These are phyloP conservation scores for Dryoscopus gambensis DNA, from an alignment of 2,113 vertebrate species.

Conservation along the genomic window DNA sequence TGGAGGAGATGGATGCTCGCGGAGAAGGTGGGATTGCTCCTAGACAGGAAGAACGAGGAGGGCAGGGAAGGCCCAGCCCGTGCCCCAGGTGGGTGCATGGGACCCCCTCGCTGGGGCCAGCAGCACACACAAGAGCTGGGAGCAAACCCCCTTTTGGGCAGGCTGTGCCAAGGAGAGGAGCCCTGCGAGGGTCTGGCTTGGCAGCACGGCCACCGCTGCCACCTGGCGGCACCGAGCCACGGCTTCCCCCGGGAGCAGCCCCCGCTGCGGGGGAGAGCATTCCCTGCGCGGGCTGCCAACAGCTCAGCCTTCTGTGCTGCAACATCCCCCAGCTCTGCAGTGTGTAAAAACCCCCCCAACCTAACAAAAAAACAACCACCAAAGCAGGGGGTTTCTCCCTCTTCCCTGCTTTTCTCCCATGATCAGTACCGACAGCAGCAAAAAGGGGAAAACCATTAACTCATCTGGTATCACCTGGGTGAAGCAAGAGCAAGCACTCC, in stretches of 20 bases:
- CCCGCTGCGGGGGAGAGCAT: neutral
- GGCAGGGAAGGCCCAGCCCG: rapidly evolving
- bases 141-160: neutral
- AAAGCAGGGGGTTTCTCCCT: neutral
- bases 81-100: rapidly evolving
- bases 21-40: neutral
- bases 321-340: neutral
- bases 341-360: neutral
- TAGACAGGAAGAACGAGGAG: rapidly evolving
- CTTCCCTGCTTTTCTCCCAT: neutral
- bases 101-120: neutral
- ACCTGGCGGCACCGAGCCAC: neutral
- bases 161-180: neutral
- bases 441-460: neutral
- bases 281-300: neutral
- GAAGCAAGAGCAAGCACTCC: neutral
- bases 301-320: neutral
- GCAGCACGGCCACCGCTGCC: neutral
- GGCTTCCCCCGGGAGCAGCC: neutral
- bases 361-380: rapidly evolving
- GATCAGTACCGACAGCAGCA: rapidly evolving
- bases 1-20: rapidly evolving
- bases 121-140: neutral
- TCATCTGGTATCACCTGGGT: rapidly evolving
- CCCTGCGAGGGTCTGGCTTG: rapidly evolving